Conservation (phyloP, 2,797 vertebrate species). For the Lemur catta region DNA sequence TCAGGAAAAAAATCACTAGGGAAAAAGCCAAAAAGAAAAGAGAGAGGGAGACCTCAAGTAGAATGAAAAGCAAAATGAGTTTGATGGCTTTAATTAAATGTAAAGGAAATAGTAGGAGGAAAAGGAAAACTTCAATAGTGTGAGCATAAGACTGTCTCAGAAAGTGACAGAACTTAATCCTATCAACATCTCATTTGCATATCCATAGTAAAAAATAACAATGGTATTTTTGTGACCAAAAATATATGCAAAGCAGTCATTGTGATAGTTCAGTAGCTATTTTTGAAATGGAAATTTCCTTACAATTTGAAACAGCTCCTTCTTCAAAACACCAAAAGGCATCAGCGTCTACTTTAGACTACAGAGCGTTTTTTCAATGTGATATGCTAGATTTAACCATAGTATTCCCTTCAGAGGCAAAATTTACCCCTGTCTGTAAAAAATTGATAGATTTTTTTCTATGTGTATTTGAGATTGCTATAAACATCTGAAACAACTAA, state of each 20-base stretch:
- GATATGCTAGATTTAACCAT: slow-evolving; percentile 51
- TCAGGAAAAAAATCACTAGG: background rate
- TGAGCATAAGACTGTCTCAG: slow-evolving; percentile 44
- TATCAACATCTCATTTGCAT: slow-evolving; percentile 79
- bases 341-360: slow-evolving; percentile 58
- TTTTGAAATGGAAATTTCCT: slow-evolving; percentile 81
- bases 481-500: slow-evolving; percentile 54
- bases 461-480: slow-evolving; percentile 37
- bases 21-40: background rate
- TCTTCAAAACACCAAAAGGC: slow-evolving; percentile 76
- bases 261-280: slow-evolving; percentile 77
- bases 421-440: slow-evolving; percentile 46
- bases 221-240: slow-evolving; percentile 79
- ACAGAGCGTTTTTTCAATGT: slow-evolving; percentile 47
- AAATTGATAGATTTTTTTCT: slow-evolving; percentile 11
- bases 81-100: slow-evolving; percentile 70
- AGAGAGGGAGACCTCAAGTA: background rate
- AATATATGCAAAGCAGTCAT: slow-evolving; percentile 80
- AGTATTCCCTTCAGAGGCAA: slow-evolving; percentile 38
- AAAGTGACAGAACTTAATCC: slow-evolving; percentile 76
- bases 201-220: slow-evolving; percentile 78
- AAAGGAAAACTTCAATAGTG: slow-evolving; percentile 54
- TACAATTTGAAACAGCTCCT: slow-evolving; percentile 75
- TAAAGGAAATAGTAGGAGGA: slow-evolving; percentile 49
- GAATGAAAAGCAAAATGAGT: slow-evolving; percentile 40